These are phyloP conservation scores for Bagarius yarrelli DNA, from an alignment of 2,113 vertebrate species.

Conservation along the genomic window DNA sequence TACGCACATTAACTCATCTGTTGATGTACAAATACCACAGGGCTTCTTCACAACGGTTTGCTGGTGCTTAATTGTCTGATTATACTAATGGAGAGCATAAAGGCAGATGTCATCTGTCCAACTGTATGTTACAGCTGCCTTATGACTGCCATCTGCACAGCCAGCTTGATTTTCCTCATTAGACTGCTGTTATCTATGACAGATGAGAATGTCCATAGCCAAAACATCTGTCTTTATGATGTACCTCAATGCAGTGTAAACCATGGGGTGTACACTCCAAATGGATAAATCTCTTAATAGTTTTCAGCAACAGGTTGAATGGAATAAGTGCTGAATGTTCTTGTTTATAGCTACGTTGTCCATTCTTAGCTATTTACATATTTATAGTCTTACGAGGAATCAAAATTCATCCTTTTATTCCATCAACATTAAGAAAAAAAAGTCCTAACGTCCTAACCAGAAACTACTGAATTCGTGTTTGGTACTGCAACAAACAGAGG, in stretches of 20 bases:
- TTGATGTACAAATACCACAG: constrained; percentile 32
- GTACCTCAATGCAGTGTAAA: constrained; percentile 28
- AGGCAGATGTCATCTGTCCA: constrained; percentile 49
- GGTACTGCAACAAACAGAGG: constrained; percentile 29
- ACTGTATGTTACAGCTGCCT: constrained; percentile 52
- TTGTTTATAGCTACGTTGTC: background rate
- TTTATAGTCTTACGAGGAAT: constrained; percentile 10
- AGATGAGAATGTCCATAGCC: constrained; percentile 49
- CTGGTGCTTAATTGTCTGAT: constrained; percentile 47
- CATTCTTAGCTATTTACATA: background rate
- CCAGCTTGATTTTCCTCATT: constrained; percentile 65
- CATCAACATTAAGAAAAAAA: constrained; percentile 16
- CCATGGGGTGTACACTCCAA: constrained; percentile 25
- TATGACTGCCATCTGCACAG: constrained; percentile 66
- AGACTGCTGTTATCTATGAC: constrained; percentile 58
- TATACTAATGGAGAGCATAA: constrained; percentile 48
- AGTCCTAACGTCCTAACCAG: constrained; percentile 2
- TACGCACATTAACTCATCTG: constrained; percentile 34
- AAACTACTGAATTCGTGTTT: constrained; percentile 26
- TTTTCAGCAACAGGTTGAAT: constrained; percentile 1
- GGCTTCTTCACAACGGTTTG: constrained; percentile 17
- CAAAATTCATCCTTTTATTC: constrained; percentile 5
- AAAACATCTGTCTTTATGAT: constrained; percentile 52
- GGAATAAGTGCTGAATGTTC: background rate
- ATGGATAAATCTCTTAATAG: constrained; percentile 22